A percentile compares a stretch with the other conserved stretches of the same genome.
Evolutionary conservation across 2,797 vertebrate species (phyloP).

Genomic region (Pelochelys cantorii): DNA sequence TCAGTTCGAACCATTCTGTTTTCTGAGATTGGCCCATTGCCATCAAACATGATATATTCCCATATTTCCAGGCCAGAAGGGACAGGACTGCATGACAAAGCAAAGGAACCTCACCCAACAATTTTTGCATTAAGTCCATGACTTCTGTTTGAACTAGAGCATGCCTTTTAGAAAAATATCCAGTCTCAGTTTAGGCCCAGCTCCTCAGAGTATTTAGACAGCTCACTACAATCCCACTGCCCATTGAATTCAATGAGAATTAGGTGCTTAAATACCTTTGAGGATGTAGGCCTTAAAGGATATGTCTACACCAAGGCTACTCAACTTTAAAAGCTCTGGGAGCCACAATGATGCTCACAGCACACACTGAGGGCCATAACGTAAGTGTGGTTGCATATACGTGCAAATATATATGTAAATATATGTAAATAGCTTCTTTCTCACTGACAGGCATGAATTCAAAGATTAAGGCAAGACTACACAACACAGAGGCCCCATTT

Average conservation of each 20-base stretch:
- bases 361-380: no score
- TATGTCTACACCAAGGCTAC: background rate
- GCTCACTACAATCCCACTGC: background rate
- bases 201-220: background rate
- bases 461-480: no score
- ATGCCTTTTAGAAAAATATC: background rate
- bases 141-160: background rate
- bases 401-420: no score
- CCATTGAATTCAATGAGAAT: background rate
- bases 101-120: constrained; percentile 9
- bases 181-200: background rate
- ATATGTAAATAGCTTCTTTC: no score
- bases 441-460: no score
- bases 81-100: background rate
- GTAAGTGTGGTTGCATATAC: no score
- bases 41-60: background rate
- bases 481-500: no score
- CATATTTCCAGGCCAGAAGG: constrained; percentile 6
- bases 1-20: constrained; percentile 16
- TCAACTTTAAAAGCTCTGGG: no score
- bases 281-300: background rate
- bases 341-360: no score
- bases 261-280: background rate
- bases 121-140: background rate
- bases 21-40: background rate